phyloP scores from a whole-genome alignment of 2,797 vertebrate species.

The Lacerta bilineata region DNA sequence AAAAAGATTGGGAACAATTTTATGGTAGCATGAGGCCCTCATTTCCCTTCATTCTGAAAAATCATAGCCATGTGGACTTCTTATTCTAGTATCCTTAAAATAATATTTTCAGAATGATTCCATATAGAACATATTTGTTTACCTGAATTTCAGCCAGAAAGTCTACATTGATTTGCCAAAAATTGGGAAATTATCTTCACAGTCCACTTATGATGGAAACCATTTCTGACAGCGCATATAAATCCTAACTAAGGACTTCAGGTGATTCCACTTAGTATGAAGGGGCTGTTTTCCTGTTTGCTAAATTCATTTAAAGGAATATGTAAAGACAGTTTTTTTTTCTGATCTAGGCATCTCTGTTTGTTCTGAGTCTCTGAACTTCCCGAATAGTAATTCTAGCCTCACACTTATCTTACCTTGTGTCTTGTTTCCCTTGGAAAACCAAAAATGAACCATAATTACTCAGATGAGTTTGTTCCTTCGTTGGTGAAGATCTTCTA shows the following conservation, averaged over 20 bases:
- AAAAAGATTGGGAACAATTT: conserved; percentile 26
- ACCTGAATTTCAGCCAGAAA: conserved; percentile 62
- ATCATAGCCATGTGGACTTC: conserved; percentile 38
- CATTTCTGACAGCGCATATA: conserved; percentile 59
- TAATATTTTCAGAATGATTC: conserved; percentile 56
- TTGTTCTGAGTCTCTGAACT: background rate
- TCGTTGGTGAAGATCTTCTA: background rate
- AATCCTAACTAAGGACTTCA: conserved; percentile 44
- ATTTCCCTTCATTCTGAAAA: conserved; percentile 42
- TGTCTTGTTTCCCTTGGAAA: conserved; percentile 56
- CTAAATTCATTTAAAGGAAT: conserved; percentile 37
- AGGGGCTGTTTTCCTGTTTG: conserved; percentile 25
- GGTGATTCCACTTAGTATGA: conserved; percentile 37
- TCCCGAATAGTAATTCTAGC: background rate
- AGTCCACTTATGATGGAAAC: conserved; percentile 65
- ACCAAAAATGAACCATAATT: background rate
- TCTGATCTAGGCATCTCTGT: background rate
- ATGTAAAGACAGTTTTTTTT: background rate
- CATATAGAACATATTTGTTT: conserved; percentile 52
- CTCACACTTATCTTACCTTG: background rate
- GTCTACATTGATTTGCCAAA: conserved; percentile 51
- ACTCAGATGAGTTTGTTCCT: background rate
- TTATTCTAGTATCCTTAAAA: conserved; percentile 37
- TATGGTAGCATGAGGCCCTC: conserved; percentile 33
- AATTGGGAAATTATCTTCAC: conserved; percentile 55